Evolutionary conservation across 2,797 vertebrate species (phyloP).

Genomic region (Poeciliopsis infans): DNA sequence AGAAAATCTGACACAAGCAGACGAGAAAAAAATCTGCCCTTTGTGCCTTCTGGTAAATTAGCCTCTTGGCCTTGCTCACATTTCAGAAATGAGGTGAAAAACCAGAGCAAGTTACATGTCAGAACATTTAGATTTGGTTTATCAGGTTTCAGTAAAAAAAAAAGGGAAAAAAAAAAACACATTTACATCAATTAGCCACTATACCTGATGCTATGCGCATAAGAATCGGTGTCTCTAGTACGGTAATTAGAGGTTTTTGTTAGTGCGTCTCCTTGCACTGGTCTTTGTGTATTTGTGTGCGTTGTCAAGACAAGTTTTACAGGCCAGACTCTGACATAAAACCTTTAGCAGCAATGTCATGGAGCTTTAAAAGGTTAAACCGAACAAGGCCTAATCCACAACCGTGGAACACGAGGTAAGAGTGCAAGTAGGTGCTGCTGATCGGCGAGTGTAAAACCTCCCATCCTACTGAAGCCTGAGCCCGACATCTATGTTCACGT

Average conservation of each 20-base stretch:
- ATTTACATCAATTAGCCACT: conserved; percentile 5
- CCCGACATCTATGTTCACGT: conserved; percentile 20
- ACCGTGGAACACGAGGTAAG: conserved; percentile 30
- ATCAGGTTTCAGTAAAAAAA: not conserved
- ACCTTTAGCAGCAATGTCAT: conserved; percentile 59
- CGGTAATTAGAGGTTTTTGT: conserved; percentile 42
- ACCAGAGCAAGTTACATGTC: not conserved
- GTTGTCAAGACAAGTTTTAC: conserved; percentile 52
- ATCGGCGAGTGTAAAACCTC: not conserved
- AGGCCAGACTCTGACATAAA: conserved; percentile 51
- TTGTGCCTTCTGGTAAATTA: not conserved
- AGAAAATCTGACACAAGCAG: not conserved
- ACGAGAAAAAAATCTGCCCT: not conserved
- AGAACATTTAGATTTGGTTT: not conserved
- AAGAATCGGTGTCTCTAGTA: conserved; percentile 14
- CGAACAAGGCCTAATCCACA: conserved; percentile 59
- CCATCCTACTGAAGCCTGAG: conserved; percentile 15
- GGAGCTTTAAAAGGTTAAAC: conserved; percentile 73
- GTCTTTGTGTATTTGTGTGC: conserved; percentile 12
- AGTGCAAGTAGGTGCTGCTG: conserved; percentile 1
- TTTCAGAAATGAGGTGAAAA: not conserved
- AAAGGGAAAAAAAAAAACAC: not conserved
- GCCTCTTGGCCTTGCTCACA: not conserved
- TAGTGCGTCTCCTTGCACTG: conserved; percentile 6
- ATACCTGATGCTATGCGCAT: conserved; percentile 5